Percentiles rank a stretch among this genome's conserved stretches.
phyloP scores from a whole-genome alignment of 1,140 invertebrate species.

The Berghia stephanieae region DNA sequence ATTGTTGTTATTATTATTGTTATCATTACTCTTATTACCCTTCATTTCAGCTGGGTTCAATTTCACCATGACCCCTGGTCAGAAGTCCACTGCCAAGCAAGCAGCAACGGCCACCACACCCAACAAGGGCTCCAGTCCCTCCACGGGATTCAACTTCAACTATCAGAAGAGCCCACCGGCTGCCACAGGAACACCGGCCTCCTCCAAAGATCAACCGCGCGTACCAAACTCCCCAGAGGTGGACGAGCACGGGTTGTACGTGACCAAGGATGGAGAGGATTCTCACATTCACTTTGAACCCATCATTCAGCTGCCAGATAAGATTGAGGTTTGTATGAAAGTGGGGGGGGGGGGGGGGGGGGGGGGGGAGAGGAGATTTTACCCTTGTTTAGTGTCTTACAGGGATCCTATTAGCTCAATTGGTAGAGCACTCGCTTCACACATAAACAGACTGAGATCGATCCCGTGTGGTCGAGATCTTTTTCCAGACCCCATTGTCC shows the following conservation, averaged over 20 bases:
- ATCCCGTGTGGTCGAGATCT: too few species aligned
- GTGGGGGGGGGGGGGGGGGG: too few species aligned
- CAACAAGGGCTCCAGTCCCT: background rate
- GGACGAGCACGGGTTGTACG: slow-evolving; percentile 81
- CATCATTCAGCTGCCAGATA: slow-evolving; percentile 82
- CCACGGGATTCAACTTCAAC: slow-evolving; percentile 19
- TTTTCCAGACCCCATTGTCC: too few species aligned
- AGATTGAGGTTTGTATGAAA: slow-evolving; percentile 73
- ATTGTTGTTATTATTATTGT: too few species aligned
- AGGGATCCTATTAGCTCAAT: background rate
- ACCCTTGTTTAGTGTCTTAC: background rate
- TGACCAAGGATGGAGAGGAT: slow-evolving; percentile 76
- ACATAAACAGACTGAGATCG: too few species aligned
- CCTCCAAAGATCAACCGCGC: background rate
- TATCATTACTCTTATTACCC: too few species aligned
- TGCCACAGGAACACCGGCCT: slow-evolving; percentile 33
- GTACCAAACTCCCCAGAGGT: slow-evolving; percentile 51
- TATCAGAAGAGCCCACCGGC: slow-evolving; percentile 6
- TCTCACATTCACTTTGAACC: slow-evolving; percentile 88
- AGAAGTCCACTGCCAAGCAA: background rate
- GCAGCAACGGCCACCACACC: background rate
- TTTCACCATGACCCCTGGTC: slow-evolving; percentile 21
- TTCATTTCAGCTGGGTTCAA: slow-evolving; percentile 26
- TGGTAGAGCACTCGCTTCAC: background rate
- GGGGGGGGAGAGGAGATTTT: too few species aligned